Conservation (phyloP, 2,888 invertebrate genomes). For the Trimorus sp. region DNA sequence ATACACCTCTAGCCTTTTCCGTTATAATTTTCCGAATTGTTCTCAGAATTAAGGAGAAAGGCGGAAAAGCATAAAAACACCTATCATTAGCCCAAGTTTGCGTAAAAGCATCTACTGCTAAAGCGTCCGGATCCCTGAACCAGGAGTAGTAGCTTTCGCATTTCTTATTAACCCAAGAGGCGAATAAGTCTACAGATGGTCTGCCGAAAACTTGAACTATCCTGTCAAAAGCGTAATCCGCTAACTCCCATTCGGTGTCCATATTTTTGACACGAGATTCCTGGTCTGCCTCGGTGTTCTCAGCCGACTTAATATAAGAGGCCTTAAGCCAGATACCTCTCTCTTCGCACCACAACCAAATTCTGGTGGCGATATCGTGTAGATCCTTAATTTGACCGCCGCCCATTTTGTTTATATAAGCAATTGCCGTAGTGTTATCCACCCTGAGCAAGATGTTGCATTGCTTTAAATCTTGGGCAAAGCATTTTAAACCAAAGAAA, state of each 20-base stretch:
- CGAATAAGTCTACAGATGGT: conserved; percentile 4
- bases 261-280: not conserved
- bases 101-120: conserved; percentile 4
- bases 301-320: not conserved
- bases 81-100: not conserved
- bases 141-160: not conserved
- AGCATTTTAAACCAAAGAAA: not conserved
- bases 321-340: not conserved
- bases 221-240: not conserved
- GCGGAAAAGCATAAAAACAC: conserved; percentile 11
- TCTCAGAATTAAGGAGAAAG: conserved; percentile 5
- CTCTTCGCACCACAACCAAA: not conserved
- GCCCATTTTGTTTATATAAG: conserved; percentile 8
- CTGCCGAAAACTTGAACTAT: not conserved
- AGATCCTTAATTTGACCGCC: not conserved
- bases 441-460: not conserved
- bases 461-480: not conserved
- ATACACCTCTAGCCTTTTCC: conserved; percentile 38
- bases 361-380: not conserved
- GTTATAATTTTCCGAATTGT: conserved; percentile 53
- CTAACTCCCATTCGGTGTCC: conserved; percentile 12
- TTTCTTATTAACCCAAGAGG: conserved; percentile 1
- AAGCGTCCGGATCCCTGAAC: conserved; percentile 16
- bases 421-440: conserved; percentile 8
- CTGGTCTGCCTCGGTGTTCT: not conserved